phyloP scores from a whole-genome alignment of 1,140 invertebrate genomes.

The Neodiprion virginianus region DNA sequence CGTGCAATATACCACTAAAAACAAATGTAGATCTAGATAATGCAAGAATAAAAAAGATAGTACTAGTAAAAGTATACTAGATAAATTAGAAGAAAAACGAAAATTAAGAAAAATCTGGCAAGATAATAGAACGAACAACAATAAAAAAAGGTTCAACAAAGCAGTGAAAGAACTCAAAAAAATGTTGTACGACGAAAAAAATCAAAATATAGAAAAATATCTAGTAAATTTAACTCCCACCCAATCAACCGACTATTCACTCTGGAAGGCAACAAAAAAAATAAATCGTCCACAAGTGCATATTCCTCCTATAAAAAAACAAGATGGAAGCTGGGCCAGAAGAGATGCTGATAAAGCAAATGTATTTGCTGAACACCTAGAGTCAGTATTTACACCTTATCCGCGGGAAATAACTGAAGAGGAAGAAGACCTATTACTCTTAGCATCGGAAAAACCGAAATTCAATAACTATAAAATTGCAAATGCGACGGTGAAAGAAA shows the following conservation, averaged over 20 bases:
- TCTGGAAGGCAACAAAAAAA: constrained; percentile 32
- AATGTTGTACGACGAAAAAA: not conserved
- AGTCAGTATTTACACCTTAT: constrained; percentile 22
- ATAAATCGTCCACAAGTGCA: constrained; percentile 16
- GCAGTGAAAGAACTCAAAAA: constrained; percentile 11
- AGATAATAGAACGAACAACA: not conserved
- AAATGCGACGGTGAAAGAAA: constrained; percentile 11
- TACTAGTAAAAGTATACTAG: not conserved
- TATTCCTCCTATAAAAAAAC: constrained; percentile 24
- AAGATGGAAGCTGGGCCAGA: constrained; percentile 30
- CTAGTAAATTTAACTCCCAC: constrained; percentile 12
- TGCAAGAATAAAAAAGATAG: not conserved
- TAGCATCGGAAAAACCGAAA: constrained; percentile 5
- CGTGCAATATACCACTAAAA: not conserved
- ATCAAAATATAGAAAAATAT: constrained; percentile 11
- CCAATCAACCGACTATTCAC: constrained; percentile 25
- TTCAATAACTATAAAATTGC: constrained; percentile 13
- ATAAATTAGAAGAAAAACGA: constrained; percentile 14
- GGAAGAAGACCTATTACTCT: not conserved
- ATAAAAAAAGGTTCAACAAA: constrained; percentile 16
- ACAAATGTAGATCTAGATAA: not conserved
- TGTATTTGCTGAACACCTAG: constrained; percentile 27
- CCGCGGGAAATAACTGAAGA: not conserved
- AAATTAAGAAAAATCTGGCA: constrained; percentile 4
- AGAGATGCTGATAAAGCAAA: constrained; percentile 29